These are phyloP conservation scores for Spilogale gracilis DNA, from an alignment of 2,113 vertebrate genomes.

Conservation along the genomic window DNA sequence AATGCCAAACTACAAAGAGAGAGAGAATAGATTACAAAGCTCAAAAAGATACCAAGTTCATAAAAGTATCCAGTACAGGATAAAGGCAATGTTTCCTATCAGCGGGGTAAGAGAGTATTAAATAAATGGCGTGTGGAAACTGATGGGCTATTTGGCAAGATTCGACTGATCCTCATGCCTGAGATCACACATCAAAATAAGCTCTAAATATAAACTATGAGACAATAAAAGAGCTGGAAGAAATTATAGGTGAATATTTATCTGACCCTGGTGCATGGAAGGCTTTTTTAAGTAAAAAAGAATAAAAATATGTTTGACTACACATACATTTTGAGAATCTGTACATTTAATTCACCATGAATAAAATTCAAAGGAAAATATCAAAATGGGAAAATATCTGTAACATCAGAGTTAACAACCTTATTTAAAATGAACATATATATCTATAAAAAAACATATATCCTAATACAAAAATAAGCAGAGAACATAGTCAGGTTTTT, in stretches of 20 bases:
- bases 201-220: constrained; percentile 2
- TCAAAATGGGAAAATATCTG: not conserved
- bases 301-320: not conserved
- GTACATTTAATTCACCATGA: not conserved
- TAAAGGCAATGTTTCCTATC: not conserved
- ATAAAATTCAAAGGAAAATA: constrained; percentile 45
- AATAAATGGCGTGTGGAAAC: not conserved
- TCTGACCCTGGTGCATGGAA: not conserved
- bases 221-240: not conserved
- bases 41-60: not conserved
- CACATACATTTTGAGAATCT: constrained; percentile 19
- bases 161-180: not conserved
- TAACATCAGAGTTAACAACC: not conserved
- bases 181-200: constrained; percentile 28
- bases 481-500: not conserved
- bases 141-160: not conserved
- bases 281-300: constrained; percentile 8
- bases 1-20: not conserved
- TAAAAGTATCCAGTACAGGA: not conserved
- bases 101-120: not conserved
- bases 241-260: not conserved
- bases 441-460: not conserved
- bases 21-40: not conserved
- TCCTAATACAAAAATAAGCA: constrained; percentile 6
- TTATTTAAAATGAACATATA: constrained; percentile 24